Evolutionary conservation across 2,888 invertebrate species (phyloP), one percentile per base, ranked within the genome.

Genomic region (Idaea dimidiata): DNA sequence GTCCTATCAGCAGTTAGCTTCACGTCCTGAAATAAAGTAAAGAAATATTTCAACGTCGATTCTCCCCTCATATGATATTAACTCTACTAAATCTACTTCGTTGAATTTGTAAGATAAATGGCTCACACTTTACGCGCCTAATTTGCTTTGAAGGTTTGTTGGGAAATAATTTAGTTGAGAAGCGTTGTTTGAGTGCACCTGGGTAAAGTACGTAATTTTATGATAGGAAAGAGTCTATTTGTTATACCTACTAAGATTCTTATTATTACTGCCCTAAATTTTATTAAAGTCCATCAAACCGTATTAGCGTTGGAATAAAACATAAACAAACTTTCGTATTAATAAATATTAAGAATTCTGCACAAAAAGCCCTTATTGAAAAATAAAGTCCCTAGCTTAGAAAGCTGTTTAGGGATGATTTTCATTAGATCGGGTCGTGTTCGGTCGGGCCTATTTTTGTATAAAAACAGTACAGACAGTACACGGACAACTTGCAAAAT

Each of bases 1-100:
- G 91, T 91, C 24, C 77, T 69, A 17, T 85, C 86, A 0, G 87
- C 86, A 7, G 88, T 82, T 59, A 73, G 62, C 57, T 68, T 70
- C 0, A 77, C 72, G 16, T 83, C 79, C 91, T 93, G 83, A 57
- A 87, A 86, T 58, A 32, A 14, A 61, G 57, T 58, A 32, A 16
- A 6, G 53, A 5, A 43, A 43, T 43, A 43, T 43, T 43, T 43
- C 14, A n/a, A 57, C 33, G 43, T 17, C 33, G 17, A 16, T 24
- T 59, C 54, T 16, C 14, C 18, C 17, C 16, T 24, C 24, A 24
- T 57, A 57, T 24, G 16, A 43, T 16, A 60, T 55, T 2, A 31
- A 53, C 7, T 60, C 55, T 62, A 53, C 54, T 43, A 60, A 53
- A 53, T 59, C 17, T 43, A 43, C 43, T 43, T 43, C 43, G 43